A percentile compares a stretch with the other conserved stretches of the same genome.
phyloP scores from a whole-genome alignment of 2,888 invertebrate species.

The Acleris laterana region DNA sequence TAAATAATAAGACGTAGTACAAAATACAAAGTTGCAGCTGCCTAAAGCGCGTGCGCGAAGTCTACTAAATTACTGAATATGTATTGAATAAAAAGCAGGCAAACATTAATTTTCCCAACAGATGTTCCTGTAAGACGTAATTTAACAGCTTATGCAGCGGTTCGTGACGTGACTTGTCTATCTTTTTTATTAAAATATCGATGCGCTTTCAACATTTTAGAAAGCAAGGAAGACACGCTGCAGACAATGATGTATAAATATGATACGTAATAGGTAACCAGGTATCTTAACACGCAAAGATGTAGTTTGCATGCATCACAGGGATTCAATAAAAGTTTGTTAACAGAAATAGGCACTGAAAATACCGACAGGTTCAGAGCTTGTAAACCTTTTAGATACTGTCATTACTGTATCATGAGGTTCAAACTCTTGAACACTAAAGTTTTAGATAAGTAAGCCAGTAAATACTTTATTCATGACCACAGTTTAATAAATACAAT shows the following conservation, averaged over 20 bases:
- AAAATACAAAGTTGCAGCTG: slow-evolving; percentile 15
- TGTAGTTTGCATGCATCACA: too few species aligned
- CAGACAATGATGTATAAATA: slow-evolving; percentile 22
- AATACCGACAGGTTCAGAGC: too few species aligned
- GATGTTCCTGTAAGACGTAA: slow-evolving; percentile 1
- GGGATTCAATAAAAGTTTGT: too few species aligned
- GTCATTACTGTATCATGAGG: too few species aligned
- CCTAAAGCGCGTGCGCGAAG: slow-evolving; percentile 11
- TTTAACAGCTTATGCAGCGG: background rate
- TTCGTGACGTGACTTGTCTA: slow-evolving; percentile 17
- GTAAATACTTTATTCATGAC: too few species aligned
- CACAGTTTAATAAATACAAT: too few species aligned
- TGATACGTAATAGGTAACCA: slow-evolving; percentile 16
- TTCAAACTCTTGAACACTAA: too few species aligned
- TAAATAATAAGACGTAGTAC: slow-evolving; percentile 5
- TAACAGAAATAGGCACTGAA: too few species aligned
- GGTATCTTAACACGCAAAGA: too few species aligned
- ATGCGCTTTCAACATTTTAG: slow-evolving; percentile 16
- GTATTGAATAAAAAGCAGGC: slow-evolving; percentile 9
- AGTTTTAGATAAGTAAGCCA: too few species aligned
- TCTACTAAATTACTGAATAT: slow-evolving; percentile 23
- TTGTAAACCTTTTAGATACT: too few species aligned
- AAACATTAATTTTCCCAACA: slow-evolving; percentile 15
- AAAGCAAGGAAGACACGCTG: slow-evolving; percentile 21
- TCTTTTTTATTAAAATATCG: slow-evolving; percentile 19